phyloP scores from a whole-genome alignment of 2,888 invertebrate species.

The Mesoligia furuncula region DNA sequence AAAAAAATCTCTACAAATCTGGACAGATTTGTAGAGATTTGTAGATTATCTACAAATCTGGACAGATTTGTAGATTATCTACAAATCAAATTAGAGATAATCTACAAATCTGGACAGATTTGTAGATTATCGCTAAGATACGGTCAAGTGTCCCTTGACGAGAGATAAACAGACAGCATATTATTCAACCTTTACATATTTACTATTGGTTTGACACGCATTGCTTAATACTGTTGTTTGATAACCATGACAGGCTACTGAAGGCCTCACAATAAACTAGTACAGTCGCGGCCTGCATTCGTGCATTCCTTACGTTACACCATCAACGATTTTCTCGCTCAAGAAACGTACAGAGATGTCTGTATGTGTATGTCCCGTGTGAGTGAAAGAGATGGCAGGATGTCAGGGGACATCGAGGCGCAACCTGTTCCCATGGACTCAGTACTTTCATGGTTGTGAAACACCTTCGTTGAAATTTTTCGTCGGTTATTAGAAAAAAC shows the following conservation, averaged over 20 bases:
- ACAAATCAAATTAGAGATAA: too few relatives aligned
- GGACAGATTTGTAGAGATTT: too few relatives aligned
- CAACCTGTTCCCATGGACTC: too few relatives aligned
- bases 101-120: conserved; percentile 11
- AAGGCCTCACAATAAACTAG: conserved; percentile 21
- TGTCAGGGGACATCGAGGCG: too few relatives aligned
- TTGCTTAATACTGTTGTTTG: conserved; percentile 10
- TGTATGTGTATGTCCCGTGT: not conserved
- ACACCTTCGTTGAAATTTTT: too few relatives aligned
- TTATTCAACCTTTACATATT: conserved; percentile 17
- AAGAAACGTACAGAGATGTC: not conserved
- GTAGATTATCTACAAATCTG: conserved; percentile 19
- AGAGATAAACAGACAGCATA: not conserved
- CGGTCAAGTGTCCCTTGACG: too few relatives aligned
- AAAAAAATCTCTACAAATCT: conserved; percentile 16
- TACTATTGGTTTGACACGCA: conserved; percentile 24
- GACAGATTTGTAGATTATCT: too few relatives aligned
- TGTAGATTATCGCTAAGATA: too few relatives aligned
- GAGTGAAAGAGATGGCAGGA: not conserved
- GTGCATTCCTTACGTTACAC: not conserved
- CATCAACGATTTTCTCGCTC: not conserved
- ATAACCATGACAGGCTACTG: conserved; percentile 29
- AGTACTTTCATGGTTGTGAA: too few relatives aligned
- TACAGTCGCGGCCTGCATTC: not conserved
- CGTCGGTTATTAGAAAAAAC: too few relatives aligned